These are phyloP conservation scores for Benthosema pterotum DNA, from an alignment of 2,797 vertebrate genomes.

Conservation along the genomic window DNA sequence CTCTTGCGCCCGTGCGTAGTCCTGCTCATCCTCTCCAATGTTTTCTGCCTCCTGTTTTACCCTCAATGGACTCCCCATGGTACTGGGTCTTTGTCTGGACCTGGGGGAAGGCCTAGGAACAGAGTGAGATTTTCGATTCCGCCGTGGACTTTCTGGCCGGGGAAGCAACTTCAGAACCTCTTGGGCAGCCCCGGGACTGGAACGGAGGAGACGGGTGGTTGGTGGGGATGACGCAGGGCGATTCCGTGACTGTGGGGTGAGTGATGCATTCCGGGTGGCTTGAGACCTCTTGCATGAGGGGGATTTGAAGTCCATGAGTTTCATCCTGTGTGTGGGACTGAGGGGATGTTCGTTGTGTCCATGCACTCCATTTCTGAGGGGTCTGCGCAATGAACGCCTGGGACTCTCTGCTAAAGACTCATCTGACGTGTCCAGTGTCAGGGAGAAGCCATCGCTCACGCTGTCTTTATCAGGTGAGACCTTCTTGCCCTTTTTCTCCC, in stretches of 20 bases:
- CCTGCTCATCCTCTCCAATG: slow-evolving; percentile 77
- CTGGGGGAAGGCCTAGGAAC: slow-evolving; percentile 37
- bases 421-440: slow-evolving; percentile 48
- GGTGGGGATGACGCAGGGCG: slow-evolving; percentile 61
- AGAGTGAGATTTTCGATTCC: slow-evolving; percentile 46
- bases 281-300: slow-evolving; percentile 76
- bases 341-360: slow-evolving; percentile 66
- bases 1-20: slow-evolving; percentile 79
- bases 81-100: slow-evolving; percentile 52
- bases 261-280: slow-evolving; percentile 42
- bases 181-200: slow-evolving; percentile 76
- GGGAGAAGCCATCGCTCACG: slow-evolving; percentile 42
- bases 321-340: slow-evolving; percentile 81
- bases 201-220: slow-evolving; percentile 77
- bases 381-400: slow-evolving; percentile 54
- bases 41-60: slow-evolving; percentile 78
- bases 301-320: slow-evolving; percentile 86
- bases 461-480: slow-evolving; percentile 32
- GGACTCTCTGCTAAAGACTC: slow-evolving; percentile 58
- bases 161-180: slow-evolving; percentile 72
- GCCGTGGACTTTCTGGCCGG: slow-evolving; percentile 59
- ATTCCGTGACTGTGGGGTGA: slow-evolving; percentile 49
- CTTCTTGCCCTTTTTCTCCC: slow-evolving; percentile 57
- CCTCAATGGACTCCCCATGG: slow-evolving; percentile 64
- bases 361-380: slow-evolving; percentile 30